phyloP scores from a whole-genome alignment of 2,888 invertebrate species.

The Mechanitis messenoides region DNA sequence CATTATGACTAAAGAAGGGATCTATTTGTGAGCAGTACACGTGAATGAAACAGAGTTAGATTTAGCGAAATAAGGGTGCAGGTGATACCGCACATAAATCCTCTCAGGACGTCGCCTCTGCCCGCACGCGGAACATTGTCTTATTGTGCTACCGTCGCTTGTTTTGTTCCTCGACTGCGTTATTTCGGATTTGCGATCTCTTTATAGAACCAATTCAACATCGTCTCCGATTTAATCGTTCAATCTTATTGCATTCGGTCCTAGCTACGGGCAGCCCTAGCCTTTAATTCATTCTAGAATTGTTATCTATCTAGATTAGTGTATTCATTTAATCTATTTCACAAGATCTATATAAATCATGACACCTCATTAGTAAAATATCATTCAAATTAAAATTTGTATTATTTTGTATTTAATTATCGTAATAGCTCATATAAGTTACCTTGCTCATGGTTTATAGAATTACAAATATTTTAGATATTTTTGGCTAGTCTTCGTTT shows the following conservation, averaged over 20 bases:
- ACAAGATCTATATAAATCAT: too few species aligned
- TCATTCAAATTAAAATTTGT: background rate
- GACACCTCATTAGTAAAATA: too few species aligned
- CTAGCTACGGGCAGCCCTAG: constrained; percentile 5
- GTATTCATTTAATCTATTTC: too few species aligned
- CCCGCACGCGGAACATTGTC: constrained; percentile 69
- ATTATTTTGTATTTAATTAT: background rate
- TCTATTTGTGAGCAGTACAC: constrained; percentile 19
- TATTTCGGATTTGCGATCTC: constrained; percentile 63
- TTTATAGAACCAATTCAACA: constrained; percentile 39
- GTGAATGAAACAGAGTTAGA: constrained; percentile 34
- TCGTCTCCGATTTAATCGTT: constrained; percentile 25
- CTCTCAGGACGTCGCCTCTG: constrained; percentile 51
- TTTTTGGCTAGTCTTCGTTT: constrained; percentile 15
- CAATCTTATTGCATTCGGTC: constrained; percentile 16
- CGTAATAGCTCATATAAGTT: too few species aligned
- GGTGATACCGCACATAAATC: constrained; percentile 63
- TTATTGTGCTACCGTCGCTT: constrained; percentile 58
- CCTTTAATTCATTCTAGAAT: background rate
- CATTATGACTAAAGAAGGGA: constrained; percentile 11
- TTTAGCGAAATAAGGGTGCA: constrained; percentile 41
- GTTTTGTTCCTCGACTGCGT: constrained; percentile 61
- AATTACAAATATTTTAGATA: background rate
- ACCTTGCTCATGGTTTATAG: too few species aligned
- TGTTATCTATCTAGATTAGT: too few species aligned